Conservation (phyloP, 1,140 invertebrate species). For the Heliothis subflexa region DNA sequence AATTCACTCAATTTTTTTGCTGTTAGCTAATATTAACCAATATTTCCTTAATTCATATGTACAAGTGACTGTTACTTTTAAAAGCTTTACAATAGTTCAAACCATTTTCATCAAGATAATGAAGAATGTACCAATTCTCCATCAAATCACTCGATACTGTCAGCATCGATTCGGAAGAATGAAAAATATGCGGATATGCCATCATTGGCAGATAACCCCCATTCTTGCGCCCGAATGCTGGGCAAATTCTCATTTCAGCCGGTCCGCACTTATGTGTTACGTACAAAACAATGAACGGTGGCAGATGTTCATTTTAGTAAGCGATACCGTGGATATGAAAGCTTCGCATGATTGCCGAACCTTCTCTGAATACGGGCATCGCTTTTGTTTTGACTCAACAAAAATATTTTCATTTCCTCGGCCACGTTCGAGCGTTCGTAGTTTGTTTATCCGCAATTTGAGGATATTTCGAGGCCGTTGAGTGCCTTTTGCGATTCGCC, state of each 20-base stretch:
- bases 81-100: too few species aligned
- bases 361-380: constrained; percentile 52
- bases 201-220: constrained; percentile 35
- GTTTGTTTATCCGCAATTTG: constrained; percentile 76
- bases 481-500: constrained; percentile 58
- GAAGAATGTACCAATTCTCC: neutral
- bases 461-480: constrained; percentile 56
- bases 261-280: constrained; percentile 54
- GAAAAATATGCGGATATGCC: constrained; percentile 36
- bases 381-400: constrained; percentile 66
- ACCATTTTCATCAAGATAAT: too few species aligned
- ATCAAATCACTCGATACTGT: constrained; percentile 29
- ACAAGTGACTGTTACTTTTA: too few species aligned
- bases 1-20: too few species aligned
- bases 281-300: constrained; percentile 60
- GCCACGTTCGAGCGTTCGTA: constrained; percentile 53
- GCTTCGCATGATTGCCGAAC: constrained; percentile 44
- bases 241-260: constrained; percentile 36
- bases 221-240: constrained; percentile 45
- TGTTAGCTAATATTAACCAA: too few species aligned
- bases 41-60: too few species aligned
- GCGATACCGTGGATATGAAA: constrained; percentile 58
- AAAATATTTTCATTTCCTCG: constrained; percentile 76
- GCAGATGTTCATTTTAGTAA: constrained; percentile 68
- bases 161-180: constrained; percentile 9